These are phyloP conservation scores for Leptoclinus maculatus DNA, from an alignment of 2,797 vertebrate species.

Conservation along the genomic window DNA sequence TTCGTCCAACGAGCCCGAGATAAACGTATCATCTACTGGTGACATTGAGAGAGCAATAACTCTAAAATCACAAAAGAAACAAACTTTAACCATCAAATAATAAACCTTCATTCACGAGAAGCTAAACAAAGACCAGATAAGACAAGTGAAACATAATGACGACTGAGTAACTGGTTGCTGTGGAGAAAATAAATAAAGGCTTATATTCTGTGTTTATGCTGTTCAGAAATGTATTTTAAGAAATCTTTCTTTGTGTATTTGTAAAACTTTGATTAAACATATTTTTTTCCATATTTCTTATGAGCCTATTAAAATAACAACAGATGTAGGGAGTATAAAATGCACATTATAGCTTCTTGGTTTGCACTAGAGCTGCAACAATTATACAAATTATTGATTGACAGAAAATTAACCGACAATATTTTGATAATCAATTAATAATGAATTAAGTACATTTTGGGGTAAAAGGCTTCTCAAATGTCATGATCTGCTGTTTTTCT, in stretches of 20 bases:
- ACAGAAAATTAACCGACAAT: neutral
- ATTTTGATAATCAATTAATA: neutral
- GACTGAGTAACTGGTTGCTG: neutral
- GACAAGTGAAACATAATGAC: neutral
- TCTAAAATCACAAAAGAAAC: slow-evolving; percentile 68
- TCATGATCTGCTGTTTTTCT: neutral
- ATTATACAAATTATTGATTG: neutral
- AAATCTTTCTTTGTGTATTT: neutral
- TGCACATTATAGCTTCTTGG: neutral
- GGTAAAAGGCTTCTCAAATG: neutral
- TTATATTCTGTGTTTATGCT: neutral
- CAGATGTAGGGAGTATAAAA: neutral
- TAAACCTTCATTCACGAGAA: neutral
- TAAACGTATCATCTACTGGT: slow-evolving; percentile 93
- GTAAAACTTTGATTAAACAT: neutral
- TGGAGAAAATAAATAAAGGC: neutral
- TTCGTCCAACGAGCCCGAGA: slow-evolving; percentile 93
- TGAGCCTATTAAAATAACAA: neutral
- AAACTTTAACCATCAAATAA: neutral
- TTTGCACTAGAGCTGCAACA: neutral
- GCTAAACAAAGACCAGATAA: neutral
- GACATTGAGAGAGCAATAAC: slow-evolving; percentile 96
- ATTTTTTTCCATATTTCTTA: neutral
- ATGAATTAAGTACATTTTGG: neutral
- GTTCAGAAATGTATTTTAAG: neutral